Evolutionary conservation across 2,888 invertebrate species (phyloP).

Genomic region (Scaeva pyrastri): DNA sequence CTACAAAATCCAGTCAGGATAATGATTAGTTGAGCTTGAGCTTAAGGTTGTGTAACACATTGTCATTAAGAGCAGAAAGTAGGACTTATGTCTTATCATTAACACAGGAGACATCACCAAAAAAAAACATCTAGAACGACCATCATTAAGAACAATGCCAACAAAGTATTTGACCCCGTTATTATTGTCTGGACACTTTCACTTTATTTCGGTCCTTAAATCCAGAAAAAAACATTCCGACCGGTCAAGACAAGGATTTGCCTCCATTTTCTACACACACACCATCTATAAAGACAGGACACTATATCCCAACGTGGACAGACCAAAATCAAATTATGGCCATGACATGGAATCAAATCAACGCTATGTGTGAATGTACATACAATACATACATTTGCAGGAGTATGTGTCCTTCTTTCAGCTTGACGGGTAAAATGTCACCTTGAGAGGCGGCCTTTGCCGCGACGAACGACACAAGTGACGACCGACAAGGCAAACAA

Average conservation of each 20-base stretch:
- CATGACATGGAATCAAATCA: slow-evolving; percentile 57
- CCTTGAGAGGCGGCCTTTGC: slow-evolving; percentile 26
- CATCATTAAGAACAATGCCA: not conserved
- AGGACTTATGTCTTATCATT: slow-evolving; percentile 23
- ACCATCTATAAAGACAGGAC: no score
- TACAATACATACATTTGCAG: no score
- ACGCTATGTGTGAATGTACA: no score
- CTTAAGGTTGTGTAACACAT: slow-evolving; percentile 4
- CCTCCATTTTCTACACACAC: not conserved
- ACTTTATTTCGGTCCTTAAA: slow-evolving; percentile 45
- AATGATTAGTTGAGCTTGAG: slow-evolving; percentile 17
- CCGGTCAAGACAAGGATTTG: not conserved
- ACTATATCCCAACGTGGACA: not conserved
- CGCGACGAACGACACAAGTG: not conserved
- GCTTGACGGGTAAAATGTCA: slow-evolving; percentile 19
- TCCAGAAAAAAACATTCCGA: slow-evolving; percentile 32
- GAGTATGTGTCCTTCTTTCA: slow-evolving; percentile 1
- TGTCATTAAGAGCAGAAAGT: slow-evolving; percentile 36
- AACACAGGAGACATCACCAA: not conserved
- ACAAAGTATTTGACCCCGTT: slow-evolving; percentile 26
- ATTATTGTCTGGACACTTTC: slow-evolving; percentile 42
- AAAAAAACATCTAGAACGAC: not conserved
- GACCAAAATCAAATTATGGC: slow-evolving; percentile 53
- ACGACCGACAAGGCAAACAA: not conserved
- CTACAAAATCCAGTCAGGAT: slow-evolving; percentile 6